Evolutionary conservation across 1,140 invertebrate genomes (phyloP).

Genomic region (Zaprionus gabonicus): DNA sequence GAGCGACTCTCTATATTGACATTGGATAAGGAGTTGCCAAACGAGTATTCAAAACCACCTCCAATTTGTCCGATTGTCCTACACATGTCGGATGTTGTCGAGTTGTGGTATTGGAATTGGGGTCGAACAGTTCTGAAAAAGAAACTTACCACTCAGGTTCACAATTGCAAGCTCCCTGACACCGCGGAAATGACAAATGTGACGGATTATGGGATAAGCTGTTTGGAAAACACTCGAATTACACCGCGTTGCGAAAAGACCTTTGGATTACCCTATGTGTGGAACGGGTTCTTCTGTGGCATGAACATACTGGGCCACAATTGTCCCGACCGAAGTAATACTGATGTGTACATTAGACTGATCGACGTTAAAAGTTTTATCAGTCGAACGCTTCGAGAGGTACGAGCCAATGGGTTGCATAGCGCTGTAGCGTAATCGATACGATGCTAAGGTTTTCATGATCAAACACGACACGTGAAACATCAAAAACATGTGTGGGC

Average conservation of each 20-base stretch:
- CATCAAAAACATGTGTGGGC: neutral
- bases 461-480: constrained; percentile 16
- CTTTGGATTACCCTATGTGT: constrained; percentile 42
- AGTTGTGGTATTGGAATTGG: constrained; percentile 18
- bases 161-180: neutral
- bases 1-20: neutral
- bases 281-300: constrained; percentile 29
- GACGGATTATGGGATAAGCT: neutral
- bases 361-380: constrained; percentile 18
- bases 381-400: neutral
- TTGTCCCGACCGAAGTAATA: neutral
- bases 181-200: neutral
- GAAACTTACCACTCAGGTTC: neutral
- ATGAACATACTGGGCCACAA: constrained; percentile 49
- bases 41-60: neutral
- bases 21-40: neutral
- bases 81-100: neutral
- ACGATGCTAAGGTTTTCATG: neutral
- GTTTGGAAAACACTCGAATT: constrained; percentile 3
- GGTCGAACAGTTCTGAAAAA: neutral
- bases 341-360: constrained; percentile 35
- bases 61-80: constrained; percentile 6
- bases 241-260: constrained; percentile 8
- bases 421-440: neutral
- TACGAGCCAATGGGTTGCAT: neutral